Conservation (phyloP, 2,113 vertebrate species). For the Brachyhypopomus gauderio region DNA sequence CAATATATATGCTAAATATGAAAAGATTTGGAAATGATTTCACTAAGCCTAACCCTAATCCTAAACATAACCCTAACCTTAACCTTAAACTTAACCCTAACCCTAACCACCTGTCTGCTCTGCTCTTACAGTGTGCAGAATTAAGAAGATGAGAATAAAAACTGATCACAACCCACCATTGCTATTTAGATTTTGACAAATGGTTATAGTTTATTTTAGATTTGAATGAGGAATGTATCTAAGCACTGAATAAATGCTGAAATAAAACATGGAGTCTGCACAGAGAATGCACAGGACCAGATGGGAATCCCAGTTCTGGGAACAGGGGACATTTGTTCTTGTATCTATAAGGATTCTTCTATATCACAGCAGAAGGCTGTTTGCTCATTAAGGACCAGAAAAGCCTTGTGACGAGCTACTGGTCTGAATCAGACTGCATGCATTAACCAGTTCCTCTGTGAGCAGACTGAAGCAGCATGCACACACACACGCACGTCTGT, state of each 20-base stretch:
- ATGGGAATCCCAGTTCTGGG: background rate
- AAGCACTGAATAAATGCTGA: background rate
- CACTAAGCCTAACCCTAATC: too few relatives aligned
- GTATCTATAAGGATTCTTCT: conserved; percentile 53
- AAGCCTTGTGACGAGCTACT: conserved; percentile 61
- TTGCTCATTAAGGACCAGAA: conserved; percentile 68
- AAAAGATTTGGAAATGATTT: background rate
- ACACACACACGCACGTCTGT: conserved; percentile 4
- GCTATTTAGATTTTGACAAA: background rate
- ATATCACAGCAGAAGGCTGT: conserved; percentile 59
- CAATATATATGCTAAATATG: background rate
- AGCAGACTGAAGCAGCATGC: conserved; percentile 26
- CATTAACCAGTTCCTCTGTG: conserved; percentile 45
- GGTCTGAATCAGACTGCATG: conserved; percentile 60
- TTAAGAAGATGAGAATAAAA: background rate
- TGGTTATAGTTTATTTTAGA: background rate
- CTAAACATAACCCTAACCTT: too few relatives aligned
- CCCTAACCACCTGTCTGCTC: background rate
- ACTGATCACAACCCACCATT: background rate
- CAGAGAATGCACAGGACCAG: background rate
- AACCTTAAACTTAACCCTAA: too few relatives aligned
- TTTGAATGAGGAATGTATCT: background rate
- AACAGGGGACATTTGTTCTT: conserved; percentile 26
- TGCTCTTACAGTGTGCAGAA: background rate
- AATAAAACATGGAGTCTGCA: background rate